A percentile compares a stretch with the other conserved stretches of the same genome.
These are phyloP conservation scores for Cataglyphis albicans DNA, from an alignment of 2,888 invertebrate genomes.

Conservation along the genomic window DNA sequence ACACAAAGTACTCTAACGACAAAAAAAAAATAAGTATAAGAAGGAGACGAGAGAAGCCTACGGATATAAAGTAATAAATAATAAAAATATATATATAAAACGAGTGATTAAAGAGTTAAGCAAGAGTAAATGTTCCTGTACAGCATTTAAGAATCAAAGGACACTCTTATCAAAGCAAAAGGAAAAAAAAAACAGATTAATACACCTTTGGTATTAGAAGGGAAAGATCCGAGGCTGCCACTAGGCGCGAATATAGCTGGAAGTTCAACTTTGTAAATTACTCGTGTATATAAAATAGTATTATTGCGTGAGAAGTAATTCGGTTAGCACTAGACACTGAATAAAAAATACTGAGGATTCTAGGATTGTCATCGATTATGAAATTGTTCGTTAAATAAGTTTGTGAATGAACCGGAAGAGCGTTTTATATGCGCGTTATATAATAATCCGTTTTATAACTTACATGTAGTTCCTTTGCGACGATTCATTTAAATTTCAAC, in stretches of 20 bases:
- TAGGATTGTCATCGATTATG: conserved; percentile 53
- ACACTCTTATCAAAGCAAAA: conserved; percentile 78
- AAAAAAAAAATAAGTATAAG: conserved; percentile 72
- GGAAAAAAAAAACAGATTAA: conserved; percentile 42
- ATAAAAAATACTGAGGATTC: conserved; percentile 54
- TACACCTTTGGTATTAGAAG: conserved; percentile 80
- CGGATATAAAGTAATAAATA: conserved; percentile 73
- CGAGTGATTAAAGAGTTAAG: conserved; percentile 73
- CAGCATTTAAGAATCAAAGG: conserved; percentile 85
- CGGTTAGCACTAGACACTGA: conserved; percentile 52
- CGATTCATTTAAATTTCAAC: not conserved
- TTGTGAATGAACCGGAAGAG: conserved; percentile 38
- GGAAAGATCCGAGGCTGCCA: conserved; percentile 77
- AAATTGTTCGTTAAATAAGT: conserved; percentile 34
- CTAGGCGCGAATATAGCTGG: conserved; percentile 71
- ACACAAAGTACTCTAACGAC: conserved; percentile 76
- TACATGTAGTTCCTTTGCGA: conserved; percentile 28
- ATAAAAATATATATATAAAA: conserved; percentile 62
- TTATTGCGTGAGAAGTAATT: conserved; percentile 62
- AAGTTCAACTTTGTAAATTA: conserved; percentile 82
- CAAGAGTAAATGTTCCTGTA: conserved; percentile 85
- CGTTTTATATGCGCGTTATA: conserved; percentile 39
- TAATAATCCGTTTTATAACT: conserved; percentile 35
- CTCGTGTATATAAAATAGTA: conserved; percentile 80
- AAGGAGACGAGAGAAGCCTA: conserved; percentile 56